These are phyloP conservation scores for Neelides sp. DNA, from an alignment of 1,140 invertebrate species.

Conservation along the genomic window DNA sequence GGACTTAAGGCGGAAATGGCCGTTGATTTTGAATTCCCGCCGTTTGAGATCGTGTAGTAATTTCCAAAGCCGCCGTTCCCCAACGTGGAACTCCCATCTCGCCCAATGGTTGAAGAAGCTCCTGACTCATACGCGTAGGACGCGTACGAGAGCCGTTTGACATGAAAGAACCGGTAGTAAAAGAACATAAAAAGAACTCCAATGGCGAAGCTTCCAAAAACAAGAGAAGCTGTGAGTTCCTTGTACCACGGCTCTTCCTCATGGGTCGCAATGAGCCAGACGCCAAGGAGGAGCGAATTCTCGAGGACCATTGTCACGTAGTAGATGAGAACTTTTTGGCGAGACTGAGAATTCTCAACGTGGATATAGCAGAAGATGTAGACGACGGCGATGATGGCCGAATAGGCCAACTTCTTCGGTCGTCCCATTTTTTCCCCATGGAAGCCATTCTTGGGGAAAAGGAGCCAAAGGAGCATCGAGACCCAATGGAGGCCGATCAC, in stretches of 20 bases:
- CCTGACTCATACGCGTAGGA: slow-evolving; percentile 16
- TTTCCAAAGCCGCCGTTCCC: slow-evolving; percentile 11
- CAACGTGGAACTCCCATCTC: slow-evolving; percentile 5
- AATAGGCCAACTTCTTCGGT: slow-evolving; percentile 50
- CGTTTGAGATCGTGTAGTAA: too few species aligned
- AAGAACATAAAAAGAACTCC: slow-evolving; percentile 72
- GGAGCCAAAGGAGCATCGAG: slow-evolving; percentile 71
- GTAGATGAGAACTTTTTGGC: slow-evolving; percentile 70
- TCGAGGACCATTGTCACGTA: slow-evolving; percentile 85
- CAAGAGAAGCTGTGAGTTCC: slow-evolving; percentile 41
- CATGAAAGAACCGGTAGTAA: slow-evolving; percentile 58
- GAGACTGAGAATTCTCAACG: slow-evolving; percentile 62
- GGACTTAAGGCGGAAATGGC: too few species aligned
- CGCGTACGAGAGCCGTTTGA: slow-evolving; percentile 37
- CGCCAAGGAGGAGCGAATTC: slow-evolving; percentile 59
- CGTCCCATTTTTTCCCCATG: slow-evolving; percentile 60
- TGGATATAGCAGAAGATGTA: slow-evolving; percentile 86
- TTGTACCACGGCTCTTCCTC: slow-evolving; percentile 39
- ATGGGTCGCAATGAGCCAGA: slow-evolving; percentile 47
- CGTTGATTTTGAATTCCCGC: too few species aligned
- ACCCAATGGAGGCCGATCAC: slow-evolving; percentile 68
- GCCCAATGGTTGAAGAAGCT: slow-evolving; percentile 7
- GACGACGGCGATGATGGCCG: slow-evolving; percentile 64
- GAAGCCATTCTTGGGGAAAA: slow-evolving; percentile 70
- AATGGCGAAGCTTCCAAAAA: slow-evolving; percentile 51